These are phyloP conservation scores for Lasioglossum marginatum DNA, from an alignment of 2,888 invertebrate genomes.

Conservation along the genomic window DNA sequence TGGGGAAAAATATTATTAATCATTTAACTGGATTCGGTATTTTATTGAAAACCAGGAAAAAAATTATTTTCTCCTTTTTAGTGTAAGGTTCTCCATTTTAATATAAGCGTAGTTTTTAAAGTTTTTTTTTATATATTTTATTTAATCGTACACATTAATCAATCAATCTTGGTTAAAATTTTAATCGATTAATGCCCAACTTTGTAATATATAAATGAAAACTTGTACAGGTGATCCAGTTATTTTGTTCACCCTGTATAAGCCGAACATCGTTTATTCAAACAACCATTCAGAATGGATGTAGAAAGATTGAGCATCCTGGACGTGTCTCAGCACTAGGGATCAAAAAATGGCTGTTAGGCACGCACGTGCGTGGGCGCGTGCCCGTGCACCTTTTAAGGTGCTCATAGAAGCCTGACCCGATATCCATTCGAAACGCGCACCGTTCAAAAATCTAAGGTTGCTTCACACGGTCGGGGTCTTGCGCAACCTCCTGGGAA, in stretches of 20 bases:
- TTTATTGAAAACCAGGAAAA: too few species aligned
- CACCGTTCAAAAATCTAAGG: not conserved
- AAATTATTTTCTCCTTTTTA: too few species aligned
- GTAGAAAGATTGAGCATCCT: not conserved
- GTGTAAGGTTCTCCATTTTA: too few species aligned
- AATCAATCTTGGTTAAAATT: too few species aligned
- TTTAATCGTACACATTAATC: too few species aligned
- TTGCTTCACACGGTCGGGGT: not conserved
- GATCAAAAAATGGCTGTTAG: constrained; percentile 23
- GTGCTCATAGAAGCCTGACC: constrained; percentile 27
- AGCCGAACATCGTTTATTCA: not conserved
- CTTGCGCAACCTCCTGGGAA: not conserved
- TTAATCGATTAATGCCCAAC: too few species aligned
- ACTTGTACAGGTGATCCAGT: not conserved
- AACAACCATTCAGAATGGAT: not conserved
- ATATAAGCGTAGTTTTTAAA: too few species aligned
- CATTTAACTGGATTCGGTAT: too few species aligned
- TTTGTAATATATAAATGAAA: not conserved
- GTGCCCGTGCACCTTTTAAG: constrained; percentile 55
- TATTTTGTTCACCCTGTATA: not conserved
- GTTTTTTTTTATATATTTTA: too few species aligned
- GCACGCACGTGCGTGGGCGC: constrained; percentile 62
- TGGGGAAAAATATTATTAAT: too few species aligned
- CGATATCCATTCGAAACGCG: not conserved
- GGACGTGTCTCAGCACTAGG: not conserved